Evolutionary conservation across 1,140 invertebrate genomes (phyloP).

Genomic region (Maconellicoccus hirsutus): DNA sequence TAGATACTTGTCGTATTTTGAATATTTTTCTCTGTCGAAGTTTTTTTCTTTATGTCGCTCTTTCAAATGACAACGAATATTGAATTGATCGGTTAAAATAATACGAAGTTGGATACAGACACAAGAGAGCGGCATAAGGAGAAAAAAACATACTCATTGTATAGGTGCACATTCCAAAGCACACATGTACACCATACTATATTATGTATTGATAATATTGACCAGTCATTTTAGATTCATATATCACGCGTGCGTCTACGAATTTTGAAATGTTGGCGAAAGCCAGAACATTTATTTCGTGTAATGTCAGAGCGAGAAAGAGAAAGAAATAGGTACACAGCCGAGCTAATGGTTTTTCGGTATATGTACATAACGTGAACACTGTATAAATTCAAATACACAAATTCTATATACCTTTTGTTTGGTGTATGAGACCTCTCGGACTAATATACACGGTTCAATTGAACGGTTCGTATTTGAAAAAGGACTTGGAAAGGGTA

Average conservation of each 20-base stretch:
- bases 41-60: too few relatives aligned
- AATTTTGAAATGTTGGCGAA: constrained; percentile 9
- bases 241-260: constrained; percentile 1
- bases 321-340: too few relatives aligned
- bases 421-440: too few relatives aligned
- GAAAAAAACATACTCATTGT: neutral
- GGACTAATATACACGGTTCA: too few relatives aligned
- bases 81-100: neutral
- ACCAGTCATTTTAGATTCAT: constrained; percentile 9
- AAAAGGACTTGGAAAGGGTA: too few relatives aligned
- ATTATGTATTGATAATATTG: constrained; percentile 5
- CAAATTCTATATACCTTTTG: too few relatives aligned
- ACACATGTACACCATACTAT: neutral
- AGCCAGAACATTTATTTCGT: constrained; percentile 8
- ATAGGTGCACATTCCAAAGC: neutral
- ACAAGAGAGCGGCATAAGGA: too few relatives aligned
- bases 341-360: neutral
- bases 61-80: neutral
- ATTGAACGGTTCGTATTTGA: too few relatives aligned
- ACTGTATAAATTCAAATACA: too few relatives aligned
- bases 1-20: too few relatives aligned
- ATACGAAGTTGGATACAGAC: neutral
- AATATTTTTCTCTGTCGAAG: too few relatives aligned
- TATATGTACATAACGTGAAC: too few relatives aligned
- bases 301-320: neutral